Conservation (phyloP, 2,888 invertebrate genomes). For the Agrochola circellaris region DNA sequence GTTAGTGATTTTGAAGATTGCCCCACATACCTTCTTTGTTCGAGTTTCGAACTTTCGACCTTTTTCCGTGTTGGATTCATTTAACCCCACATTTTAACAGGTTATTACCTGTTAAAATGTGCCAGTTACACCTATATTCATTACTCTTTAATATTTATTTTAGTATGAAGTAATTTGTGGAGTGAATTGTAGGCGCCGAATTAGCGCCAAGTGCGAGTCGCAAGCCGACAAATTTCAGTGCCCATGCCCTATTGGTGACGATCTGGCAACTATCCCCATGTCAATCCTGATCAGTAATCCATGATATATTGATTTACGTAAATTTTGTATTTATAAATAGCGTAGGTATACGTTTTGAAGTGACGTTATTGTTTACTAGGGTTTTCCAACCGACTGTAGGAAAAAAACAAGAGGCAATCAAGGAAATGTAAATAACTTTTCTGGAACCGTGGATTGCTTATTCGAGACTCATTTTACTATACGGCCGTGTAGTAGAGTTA, state of each 20-base stretch:
- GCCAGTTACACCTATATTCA: constrained; percentile 30
- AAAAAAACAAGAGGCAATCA: constrained; percentile 21
- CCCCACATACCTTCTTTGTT: constrained; percentile 52
- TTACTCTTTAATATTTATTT: constrained; percentile 41
- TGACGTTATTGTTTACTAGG: constrained; percentile 26
- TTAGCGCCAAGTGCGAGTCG: constrained; percentile 49
- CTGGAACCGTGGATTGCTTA: constrained; percentile 6
- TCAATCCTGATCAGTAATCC: constrained; percentile 29
- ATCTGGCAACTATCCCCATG: constrained; percentile 63
- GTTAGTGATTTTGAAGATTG: constrained; percentile 22
- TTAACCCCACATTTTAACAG: constrained; percentile 29
- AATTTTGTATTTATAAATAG: constrained; percentile 25
- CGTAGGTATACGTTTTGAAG: constrained; percentile 2
- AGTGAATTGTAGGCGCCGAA: constrained; percentile 30
- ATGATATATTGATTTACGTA: constrained; percentile 39
- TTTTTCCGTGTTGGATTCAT: constrained; percentile 39
- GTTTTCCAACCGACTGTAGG: constrained; percentile 6
- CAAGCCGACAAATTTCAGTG: constrained; percentile 57
- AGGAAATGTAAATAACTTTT: constrained; percentile 11
- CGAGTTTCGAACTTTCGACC: neutral
- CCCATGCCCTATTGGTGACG: constrained; percentile 44
- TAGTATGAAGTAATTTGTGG: constrained; percentile 32
- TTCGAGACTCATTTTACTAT: constrained; percentile 6
- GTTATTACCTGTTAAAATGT: constrained; percentile 27
- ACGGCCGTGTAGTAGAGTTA: constrained; percentile 12